Conservation (phyloP, 2,113 vertebrate species). For the Oryzias javanicus region DNA sequence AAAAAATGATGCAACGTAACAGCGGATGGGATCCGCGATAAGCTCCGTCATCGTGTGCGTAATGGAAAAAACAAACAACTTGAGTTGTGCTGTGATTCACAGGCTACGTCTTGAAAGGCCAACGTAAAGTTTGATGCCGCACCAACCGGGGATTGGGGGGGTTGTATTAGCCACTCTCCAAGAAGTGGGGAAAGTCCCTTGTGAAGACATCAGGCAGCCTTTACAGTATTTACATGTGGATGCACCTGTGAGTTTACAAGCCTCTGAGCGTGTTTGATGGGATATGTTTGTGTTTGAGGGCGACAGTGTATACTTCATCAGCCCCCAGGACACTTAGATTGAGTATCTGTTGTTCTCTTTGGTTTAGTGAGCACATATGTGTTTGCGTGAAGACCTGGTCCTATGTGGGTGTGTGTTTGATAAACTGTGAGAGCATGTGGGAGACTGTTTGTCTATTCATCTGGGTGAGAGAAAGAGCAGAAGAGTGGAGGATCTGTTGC, state of each 20-base stretch:
- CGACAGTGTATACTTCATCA: slow-evolving; percentile 71
- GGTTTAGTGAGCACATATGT: slow-evolving; percentile 70
- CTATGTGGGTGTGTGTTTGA: slow-evolving; percentile 81
- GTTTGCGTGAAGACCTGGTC: slow-evolving; percentile 75
- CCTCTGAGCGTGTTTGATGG: slow-evolving; percentile 54
- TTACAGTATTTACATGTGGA: slow-evolving; percentile 60
- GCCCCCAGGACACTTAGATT: slow-evolving; percentile 59
- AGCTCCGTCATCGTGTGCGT: slow-evolving; percentile 1
- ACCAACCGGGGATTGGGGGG: not conserved
- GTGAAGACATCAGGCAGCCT: slow-evolving; percentile 39
- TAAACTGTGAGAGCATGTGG: slow-evolving; percentile 80
- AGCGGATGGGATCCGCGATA: too few species aligned
- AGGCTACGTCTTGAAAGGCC: slow-evolving; percentile 29
- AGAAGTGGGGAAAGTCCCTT: slow-evolving; percentile 51
- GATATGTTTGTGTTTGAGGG: slow-evolving; percentile 67
- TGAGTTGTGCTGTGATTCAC: slow-evolving; percentile 28
- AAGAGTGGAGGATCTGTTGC: slow-evolving; percentile 64
- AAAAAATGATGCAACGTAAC: too few species aligned
- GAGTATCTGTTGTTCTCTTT: slow-evolving; percentile 62
- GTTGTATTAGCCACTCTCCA: slow-evolving; percentile 36
- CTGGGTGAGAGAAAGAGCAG: slow-evolving; percentile 60
- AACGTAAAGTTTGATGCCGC: slow-evolving; percentile 26
- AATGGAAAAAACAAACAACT: slow-evolving; percentile 19
- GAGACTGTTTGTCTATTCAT: slow-evolving; percentile 81
- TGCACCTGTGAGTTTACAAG: slow-evolving; percentile 71